These are phyloP conservation scores for Unio delphinus DNA, from an alignment of 2,888 invertebrate species.

Conservation along the genomic window DNA sequence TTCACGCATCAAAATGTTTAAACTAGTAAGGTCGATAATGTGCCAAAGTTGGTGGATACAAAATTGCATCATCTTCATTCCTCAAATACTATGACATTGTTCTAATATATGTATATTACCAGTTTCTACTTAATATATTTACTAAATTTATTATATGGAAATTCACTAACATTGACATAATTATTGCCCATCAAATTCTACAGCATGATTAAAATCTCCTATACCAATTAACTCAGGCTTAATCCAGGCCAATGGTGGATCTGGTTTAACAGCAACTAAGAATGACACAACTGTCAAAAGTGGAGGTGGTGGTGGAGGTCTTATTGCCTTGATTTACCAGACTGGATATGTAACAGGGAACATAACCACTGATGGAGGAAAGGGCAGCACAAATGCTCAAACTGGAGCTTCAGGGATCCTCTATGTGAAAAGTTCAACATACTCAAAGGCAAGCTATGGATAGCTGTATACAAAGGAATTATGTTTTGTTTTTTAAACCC, in stretches of 20 bases:
- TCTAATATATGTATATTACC: too few relatives aligned
- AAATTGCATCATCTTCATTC: too few relatives aligned
- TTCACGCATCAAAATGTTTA: too few relatives aligned
- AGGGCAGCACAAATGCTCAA: slow-evolving; percentile 11
- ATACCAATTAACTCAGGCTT: slow-evolving; percentile 22
- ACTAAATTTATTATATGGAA: too few relatives aligned
- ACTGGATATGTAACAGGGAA: slow-evolving; percentile 29
- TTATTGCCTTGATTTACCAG: slow-evolving; percentile 38
- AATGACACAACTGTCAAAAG: slow-evolving; percentile 2
- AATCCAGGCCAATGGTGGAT: slow-evolving; percentile 44
- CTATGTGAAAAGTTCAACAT: slow-evolving; percentile 22
- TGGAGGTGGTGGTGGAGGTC: slow-evolving; percentile 55
- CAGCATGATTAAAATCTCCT: too few relatives aligned
- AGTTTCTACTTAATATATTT: too few relatives aligned
- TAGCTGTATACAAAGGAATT: background rate
- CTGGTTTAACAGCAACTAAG: background rate
- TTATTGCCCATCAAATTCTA: too few relatives aligned
- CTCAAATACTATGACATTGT: too few relatives aligned
- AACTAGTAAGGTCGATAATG: too few relatives aligned
- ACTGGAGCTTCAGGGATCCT: slow-evolving; percentile 51
- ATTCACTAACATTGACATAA: too few relatives aligned
- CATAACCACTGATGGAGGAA: slow-evolving; percentile 38
- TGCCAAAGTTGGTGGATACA: too few relatives aligned
- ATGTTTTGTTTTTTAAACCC: too few relatives aligned
- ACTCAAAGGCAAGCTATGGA: background rate